Evolutionary conservation across 2,113 vertebrate species (phyloP), one percentile per base, ranked within the genome.

Genomic region (Girardinichthys multiradiatus): DNA sequence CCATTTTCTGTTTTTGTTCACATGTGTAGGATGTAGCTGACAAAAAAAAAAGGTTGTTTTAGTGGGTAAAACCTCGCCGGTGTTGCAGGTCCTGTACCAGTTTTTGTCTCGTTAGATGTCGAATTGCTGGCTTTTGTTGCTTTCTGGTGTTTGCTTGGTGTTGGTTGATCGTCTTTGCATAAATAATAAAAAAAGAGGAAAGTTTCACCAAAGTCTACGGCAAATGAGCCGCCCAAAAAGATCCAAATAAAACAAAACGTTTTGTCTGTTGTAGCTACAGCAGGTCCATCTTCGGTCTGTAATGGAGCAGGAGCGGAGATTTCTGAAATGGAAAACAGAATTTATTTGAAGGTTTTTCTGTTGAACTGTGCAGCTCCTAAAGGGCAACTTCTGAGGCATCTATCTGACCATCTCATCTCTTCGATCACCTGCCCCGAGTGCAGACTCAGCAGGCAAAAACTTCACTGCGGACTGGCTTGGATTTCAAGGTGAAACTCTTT

Each of bases 251-350:
- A 93, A 95, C 94, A 94, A n/a, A 91, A 92, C 87, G 80, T 90
- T 88, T 77, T 71, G 87, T 88, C 80, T 92, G 86, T 91, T 90
- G 93, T 93, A 90, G 96, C 95, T 96, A 99, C 95, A 99, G 96
- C 92, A 99, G 95, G 94, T 99, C 98, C 98, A 99, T 99, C 95
- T 99, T 99, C 88, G 98, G 98, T 96, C 98, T 97, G 96, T 99
- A 99, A 94, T 99, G 98, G 85, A 99, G 96, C 94, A 99, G 96
- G 86, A 99, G 97, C 29, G 98, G 98, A 1, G 98, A 97, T 94
- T 99, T 99, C 98, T 99, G 95, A 12, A 92, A 95, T 59, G 57
- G 48, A 54, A 6, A 54, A 51, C 45, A 51, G 24, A 19, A 54
- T 54, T 54, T n/a, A n/a, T n/a, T 45, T 45, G 17, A 45, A 45